A percentile compares a stretch with the other conserved stretches of the same genome.
Evolutionary conservation across 2,888 invertebrate species (phyloP).

Genomic region (Dynastes tityus): DNA sequence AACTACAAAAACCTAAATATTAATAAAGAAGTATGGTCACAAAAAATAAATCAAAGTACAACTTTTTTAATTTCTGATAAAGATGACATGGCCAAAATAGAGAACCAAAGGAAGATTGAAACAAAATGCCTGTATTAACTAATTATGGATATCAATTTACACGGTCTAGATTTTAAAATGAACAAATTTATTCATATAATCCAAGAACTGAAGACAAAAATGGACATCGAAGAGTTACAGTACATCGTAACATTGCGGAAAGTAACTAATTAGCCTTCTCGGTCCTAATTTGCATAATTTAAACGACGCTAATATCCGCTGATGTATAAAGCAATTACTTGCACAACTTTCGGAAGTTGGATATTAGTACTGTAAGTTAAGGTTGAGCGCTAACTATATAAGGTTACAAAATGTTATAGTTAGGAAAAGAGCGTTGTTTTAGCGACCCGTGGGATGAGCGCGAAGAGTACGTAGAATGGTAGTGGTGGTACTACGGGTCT

Average conservation of each 20-base stretch:
- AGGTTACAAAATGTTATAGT: slow-evolving; percentile 45
- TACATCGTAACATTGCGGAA: background rate
- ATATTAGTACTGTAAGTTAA: slow-evolving; percentile 38
- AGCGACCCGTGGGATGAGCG: background rate
- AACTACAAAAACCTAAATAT: no score
- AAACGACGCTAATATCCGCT: slow-evolving; percentile 43
- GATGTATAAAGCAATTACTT: slow-evolving; percentile 50
- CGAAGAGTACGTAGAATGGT: background rate
- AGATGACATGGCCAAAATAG: no score
- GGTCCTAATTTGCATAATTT: slow-evolving; percentile 38
- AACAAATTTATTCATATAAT: no score
- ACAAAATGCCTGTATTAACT: no score
- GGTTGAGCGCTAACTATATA: slow-evolving; percentile 38
- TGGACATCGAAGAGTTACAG: no score
- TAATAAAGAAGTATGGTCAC: no score
- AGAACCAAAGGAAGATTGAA: no score
- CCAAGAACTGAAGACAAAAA: no score
- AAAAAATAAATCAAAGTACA: no score
- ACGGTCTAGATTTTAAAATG: no score
- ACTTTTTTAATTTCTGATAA: no score
- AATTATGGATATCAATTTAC: no score
- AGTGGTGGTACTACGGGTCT: background rate
- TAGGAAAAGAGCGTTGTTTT: slow-evolving; percentile 23
- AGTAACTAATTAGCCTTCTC: slow-evolving; percentile 3
- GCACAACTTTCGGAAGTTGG: slow-evolving; percentile 45